Percentiles rank a stretch among this genome's conserved stretches.
Conservation (phyloP, 2,113 vertebrate species). For the Peucedramus taeniatus region DNA sequence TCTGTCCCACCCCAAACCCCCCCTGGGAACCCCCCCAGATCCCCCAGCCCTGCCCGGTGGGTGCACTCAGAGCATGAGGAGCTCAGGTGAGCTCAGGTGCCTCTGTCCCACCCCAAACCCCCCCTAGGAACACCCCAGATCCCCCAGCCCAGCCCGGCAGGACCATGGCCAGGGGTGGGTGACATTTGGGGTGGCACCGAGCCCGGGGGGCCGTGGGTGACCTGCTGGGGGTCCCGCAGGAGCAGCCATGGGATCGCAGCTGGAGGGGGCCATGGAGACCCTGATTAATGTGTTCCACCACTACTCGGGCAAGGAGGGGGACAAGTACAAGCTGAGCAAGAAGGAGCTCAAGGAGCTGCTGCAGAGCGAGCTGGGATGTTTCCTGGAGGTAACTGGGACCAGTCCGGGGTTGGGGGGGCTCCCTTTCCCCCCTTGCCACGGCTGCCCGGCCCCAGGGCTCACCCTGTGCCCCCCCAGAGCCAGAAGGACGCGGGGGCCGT, state of each 20-base stretch:
- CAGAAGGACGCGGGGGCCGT: slow-evolving; percentile 78
- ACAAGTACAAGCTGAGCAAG: slow-evolving; percentile 90
- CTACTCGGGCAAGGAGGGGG: slow-evolving; percentile 88
- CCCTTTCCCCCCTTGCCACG: fast-evolving
- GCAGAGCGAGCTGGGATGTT: slow-evolving; percentile 77
- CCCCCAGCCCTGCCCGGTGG: background rate
- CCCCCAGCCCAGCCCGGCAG: background rate
- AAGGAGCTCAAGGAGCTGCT: slow-evolving; percentile 84
- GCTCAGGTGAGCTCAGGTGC: background rate
- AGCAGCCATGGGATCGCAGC: slow-evolving; percentile 72
- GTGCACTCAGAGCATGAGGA: background rate
- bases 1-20: too few relatives aligned
- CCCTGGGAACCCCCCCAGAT: too few relatives aligned
- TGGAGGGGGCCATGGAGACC: slow-evolving; percentile 81
- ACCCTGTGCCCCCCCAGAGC: slow-evolving; percentile 46
- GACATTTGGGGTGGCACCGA: fast-evolving
- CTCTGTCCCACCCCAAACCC: fast-evolving
- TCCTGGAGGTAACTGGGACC: slow-evolving; percentile 76
- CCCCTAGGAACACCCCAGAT: background rate
- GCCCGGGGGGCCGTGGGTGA: fast-evolving
- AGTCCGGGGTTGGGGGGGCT: fast-evolving
- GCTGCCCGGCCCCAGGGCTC: background rate
- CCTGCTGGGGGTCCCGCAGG: background rate
- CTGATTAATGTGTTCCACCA: slow-evolving; percentile 86
- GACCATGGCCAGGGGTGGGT: background rate